These are phyloP conservation scores for Oplegnathus fasciatus DNA, from an alignment of 2,113 vertebrate genomes.

Conservation along the genomic window DNA sequence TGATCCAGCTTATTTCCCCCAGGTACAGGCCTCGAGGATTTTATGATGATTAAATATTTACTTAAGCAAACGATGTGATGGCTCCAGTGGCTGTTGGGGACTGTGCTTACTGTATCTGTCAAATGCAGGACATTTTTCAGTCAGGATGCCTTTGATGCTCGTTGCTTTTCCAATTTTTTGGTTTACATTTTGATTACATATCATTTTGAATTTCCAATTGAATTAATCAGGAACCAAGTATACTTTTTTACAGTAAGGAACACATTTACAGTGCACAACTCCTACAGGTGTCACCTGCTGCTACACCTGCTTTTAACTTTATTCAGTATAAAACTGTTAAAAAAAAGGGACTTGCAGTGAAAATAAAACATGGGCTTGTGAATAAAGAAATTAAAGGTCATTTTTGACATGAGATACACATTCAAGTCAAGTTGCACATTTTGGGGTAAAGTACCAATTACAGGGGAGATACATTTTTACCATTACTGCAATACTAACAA, in stretches of 20 bases:
- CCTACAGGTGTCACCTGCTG: neutral
- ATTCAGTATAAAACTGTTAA: neutral
- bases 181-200: neutral
- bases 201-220: no score
- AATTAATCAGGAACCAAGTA: no score
- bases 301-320: neutral
- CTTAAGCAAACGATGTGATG: neutral
- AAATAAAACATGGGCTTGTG: neutral
- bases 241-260: neutral
- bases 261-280: neutral
- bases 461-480: neutral
- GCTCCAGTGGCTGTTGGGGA: neutral
- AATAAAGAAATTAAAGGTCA: neutral
- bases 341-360: neutral
- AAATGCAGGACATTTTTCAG: neutral
- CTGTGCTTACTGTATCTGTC: neutral
- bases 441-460: neutral
- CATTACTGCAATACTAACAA: neutral
- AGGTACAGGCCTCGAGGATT: neutral
- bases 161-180: neutral
- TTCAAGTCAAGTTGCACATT: neutral
- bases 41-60: conserved; percentile 1
- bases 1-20: neutral
- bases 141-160: no score
- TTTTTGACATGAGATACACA: neutral